phyloP scores from a whole-genome alignment of 92 coral and sea anemone genomes.

The Micromussa lordhowensis region DNA sequence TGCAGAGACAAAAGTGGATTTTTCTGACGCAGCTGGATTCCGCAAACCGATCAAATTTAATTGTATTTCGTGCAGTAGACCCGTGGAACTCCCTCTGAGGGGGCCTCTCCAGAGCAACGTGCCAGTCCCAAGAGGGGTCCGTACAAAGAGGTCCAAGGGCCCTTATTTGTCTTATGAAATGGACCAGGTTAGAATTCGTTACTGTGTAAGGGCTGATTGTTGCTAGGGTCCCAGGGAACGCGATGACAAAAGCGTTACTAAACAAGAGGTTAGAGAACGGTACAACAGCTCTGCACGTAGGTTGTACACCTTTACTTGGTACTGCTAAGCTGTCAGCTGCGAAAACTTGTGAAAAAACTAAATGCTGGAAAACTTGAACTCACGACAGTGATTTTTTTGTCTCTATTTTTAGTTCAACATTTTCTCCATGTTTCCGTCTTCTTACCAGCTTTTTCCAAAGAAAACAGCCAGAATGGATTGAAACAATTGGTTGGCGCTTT shows the following conservation, averaged over 20 bases:
- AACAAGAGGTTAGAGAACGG: neutral
- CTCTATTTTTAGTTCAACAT: no score
- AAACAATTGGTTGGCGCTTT: no score
- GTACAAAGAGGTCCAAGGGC: slow-evolving; percentile 81
- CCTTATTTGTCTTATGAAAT: slow-evolving; percentile 90
- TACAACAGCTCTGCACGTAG: neutral
- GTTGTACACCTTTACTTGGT: neutral
- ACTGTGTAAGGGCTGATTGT: neutral
- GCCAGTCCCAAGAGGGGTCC: slow-evolving; percentile 79
- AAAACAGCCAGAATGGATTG: no score
- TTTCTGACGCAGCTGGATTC: slow-evolving; percentile 92
- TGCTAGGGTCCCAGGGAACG: neutral
- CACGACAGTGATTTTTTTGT: neutral
- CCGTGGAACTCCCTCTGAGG: slow-evolving; percentile 80
- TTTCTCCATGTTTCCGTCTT: neutral
- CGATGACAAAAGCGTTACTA: neutral
- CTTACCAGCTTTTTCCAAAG: no score
- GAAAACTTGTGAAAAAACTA: neutral
- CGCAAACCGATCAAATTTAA: slow-evolving; percentile 87
- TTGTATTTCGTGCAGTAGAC: slow-evolving; percentile 96
- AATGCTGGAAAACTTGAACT: neutral
- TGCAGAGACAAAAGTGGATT: slow-evolving; percentile 90
- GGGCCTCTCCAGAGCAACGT: slow-evolving; percentile 68
- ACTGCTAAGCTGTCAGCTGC: neutral
- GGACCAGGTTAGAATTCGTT: slow-evolving; percentile 76